Percentiles rank a stretch among this genome's conserved stretches.
These are phyloP conservation scores for Phoeniculus purpureus DNA, from an alignment of 2,797 vertebrate species.

Conservation along the genomic window DNA sequence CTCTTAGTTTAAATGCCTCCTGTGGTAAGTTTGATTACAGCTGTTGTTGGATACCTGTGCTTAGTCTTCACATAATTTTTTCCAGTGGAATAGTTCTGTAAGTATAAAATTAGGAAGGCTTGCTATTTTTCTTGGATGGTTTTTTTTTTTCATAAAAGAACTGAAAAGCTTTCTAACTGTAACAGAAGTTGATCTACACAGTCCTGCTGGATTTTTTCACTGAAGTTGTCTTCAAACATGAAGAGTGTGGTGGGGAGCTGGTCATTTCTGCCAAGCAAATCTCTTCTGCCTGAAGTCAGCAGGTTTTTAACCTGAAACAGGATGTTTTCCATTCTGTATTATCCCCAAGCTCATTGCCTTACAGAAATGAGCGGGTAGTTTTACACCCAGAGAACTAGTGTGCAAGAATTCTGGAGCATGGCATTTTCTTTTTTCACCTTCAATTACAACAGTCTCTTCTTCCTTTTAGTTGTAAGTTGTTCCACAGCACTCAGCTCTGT, in stretches of 20 bases:
- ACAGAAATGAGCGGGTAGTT: neutral
- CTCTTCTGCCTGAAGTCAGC: neutral
- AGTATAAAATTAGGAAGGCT: conserved; percentile 72
- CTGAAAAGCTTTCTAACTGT: conserved; percentile 41
- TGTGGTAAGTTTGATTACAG: conserved; percentile 47
- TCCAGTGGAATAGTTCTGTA: conserved; percentile 69
- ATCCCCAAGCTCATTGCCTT: neutral
- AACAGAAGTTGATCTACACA: neutral
- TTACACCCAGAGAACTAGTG: neutral
- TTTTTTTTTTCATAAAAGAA: conserved; percentile 58
- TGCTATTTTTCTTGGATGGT: conserved; percentile 71
- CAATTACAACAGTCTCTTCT: neutral
- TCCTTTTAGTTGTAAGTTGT: neutral
- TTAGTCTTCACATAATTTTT: conserved; percentile 64
- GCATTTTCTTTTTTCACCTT: neutral
- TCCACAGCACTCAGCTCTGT: neutral
- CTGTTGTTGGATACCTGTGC: conserved; percentile 74
- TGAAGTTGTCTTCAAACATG: neutral
- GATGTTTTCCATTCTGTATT: neutral
- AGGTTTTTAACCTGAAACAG: conserved; percentile 8
- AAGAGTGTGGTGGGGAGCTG: neutral
- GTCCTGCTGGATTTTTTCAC: neutral
- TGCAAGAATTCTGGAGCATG: neutral
- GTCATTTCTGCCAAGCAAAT: conserved; percentile 4
- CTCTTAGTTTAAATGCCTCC: conserved; percentile 33